Percentiles rank a stretch among this genome's conserved stretches.
Evolutionary conservation across 2,797 vertebrate species (phyloP).

Genomic region (Thaleichthys pacificus): DNA sequence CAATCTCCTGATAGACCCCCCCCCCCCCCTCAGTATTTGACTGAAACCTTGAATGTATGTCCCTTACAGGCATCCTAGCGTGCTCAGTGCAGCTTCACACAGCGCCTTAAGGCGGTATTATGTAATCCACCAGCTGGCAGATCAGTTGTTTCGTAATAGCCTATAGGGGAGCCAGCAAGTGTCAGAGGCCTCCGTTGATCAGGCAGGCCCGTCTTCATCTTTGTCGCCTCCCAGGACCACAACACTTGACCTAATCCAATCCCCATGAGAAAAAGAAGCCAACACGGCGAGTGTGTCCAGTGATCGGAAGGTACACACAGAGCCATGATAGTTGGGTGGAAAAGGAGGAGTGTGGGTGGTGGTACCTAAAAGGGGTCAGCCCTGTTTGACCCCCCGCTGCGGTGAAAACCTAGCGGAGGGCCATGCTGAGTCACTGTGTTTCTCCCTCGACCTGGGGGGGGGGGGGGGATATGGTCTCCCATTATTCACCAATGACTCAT

Average conservation of each 20-base stretch:
- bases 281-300: neutral
- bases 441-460: neutral
- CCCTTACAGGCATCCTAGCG: slow-evolving; percentile 55
- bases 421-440: slow-evolving; percentile 32
- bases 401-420: neutral
- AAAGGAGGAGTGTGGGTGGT: neutral
- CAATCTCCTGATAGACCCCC: slow-evolving; percentile 33
- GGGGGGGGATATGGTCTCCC: slow-evolving; percentile 6
- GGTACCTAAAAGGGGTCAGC: neutral
- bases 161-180: slow-evolving; percentile 38
- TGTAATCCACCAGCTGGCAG: slow-evolving; percentile 71
- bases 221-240: neutral
- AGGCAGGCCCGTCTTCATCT: neutral
- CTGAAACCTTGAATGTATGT: slow-evolving; percentile 43
- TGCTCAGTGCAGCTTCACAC: slow-evolving; percentile 39
- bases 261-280: neutral
- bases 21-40: slow-evolving; percentile 18
- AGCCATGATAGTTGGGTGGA: neutral
- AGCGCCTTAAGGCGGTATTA: slow-evolving; percentile 61
- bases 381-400: neutral
- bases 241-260: neutral
- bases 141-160: slow-evolving; percentile 52
- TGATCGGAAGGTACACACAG: neutral
- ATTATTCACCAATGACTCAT: slow-evolving; percentile 44
- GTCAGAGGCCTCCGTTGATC: slow-evolving; percentile 37